These are phyloP conservation scores for Umimayanthus chanpuru DNA, from an alignment of 92 coral and sea anemone genomes.

Conservation along the genomic window DNA sequence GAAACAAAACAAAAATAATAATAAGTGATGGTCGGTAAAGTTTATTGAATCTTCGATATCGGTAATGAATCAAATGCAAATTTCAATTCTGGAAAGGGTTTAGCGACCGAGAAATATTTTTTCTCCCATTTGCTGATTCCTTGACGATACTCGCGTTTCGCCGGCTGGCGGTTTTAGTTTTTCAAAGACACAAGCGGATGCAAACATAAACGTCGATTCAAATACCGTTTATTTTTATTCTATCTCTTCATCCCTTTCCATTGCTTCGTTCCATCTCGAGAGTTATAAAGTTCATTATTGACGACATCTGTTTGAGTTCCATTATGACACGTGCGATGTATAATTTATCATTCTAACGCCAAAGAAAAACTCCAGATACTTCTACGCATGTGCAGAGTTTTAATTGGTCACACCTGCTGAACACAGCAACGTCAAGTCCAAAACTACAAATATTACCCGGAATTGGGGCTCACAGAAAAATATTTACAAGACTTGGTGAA, in stretches of 20 bases:
- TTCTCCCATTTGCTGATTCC: neutral
- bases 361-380: neutral
- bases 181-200: neutral
- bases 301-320: conserved; percentile 74
- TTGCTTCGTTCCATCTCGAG: conserved; percentile 21
- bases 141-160: neutral
- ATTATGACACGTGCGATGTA: conserved; percentile 69
- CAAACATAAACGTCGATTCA: neutral
- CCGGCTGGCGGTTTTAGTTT: neutral
- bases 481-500: neutral
- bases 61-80: conserved; percentile 38
- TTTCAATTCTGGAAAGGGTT: conserved; percentile 22
- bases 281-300: conserved; percentile 59
- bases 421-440: conserved; percentile 74
- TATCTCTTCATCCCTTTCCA: neutral
- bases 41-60: conserved; percentile 29
- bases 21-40: conserved; percentile 11
- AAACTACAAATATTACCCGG: conserved; percentile 17
- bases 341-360: conserved; percentile 62
- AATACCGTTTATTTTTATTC: conserved; percentile 2
- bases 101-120: neutral
- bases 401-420: conserved; percentile 81
- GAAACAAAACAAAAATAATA: conserved; percentile 13
- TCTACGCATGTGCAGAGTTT: conserved; percentile 71
- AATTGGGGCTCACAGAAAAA: neutral